phyloP scores from a whole-genome alignment of 2,888 invertebrate genomes.

The Graphium colonna region DNA sequence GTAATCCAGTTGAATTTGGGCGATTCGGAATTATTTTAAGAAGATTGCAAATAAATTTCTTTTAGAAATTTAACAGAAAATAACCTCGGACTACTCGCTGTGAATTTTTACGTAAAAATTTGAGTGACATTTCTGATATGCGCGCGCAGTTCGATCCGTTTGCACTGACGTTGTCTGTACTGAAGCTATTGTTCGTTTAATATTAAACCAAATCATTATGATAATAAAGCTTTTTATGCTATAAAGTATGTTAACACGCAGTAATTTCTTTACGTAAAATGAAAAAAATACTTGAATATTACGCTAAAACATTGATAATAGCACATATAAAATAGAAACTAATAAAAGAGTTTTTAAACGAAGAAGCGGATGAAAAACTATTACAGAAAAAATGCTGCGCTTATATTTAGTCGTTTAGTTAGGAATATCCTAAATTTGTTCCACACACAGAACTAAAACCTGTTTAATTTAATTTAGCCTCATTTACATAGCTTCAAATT shows the following conservation, averaged over 20 bases:
- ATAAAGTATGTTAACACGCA: neutral
- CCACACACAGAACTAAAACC: too few relatives aligned
- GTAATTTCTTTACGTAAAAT: too few relatives aligned
- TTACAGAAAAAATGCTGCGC: too few relatives aligned
- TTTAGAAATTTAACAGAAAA: constrained; percentile 26
- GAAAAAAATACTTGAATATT: too few relatives aligned
- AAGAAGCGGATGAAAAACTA: too few relatives aligned
- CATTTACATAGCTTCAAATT: too few relatives aligned
- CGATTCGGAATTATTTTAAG: constrained; percentile 22
- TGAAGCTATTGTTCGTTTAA: neutral
- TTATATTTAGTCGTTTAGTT: too few relatives aligned
- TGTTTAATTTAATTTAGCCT: too few relatives aligned
- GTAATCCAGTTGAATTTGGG: neutral
- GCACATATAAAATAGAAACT: too few relatives aligned
- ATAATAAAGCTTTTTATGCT: neutral
- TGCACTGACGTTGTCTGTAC: constrained; percentile 12
- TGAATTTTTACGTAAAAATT: constrained; percentile 48
- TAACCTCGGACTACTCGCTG: constrained; percentile 46
- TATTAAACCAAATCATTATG: neutral
- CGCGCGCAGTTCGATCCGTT: constrained; percentile 70
- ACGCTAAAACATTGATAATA: too few relatives aligned
- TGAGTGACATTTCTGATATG: constrained; percentile 47
- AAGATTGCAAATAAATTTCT: constrained; percentile 5
- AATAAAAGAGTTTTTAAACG: too few relatives aligned
- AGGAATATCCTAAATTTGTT: too few relatives aligned